Evolutionary conservation across 2,888 invertebrate species (phyloP).

Genomic region (Seladonia tumulorum): DNA sequence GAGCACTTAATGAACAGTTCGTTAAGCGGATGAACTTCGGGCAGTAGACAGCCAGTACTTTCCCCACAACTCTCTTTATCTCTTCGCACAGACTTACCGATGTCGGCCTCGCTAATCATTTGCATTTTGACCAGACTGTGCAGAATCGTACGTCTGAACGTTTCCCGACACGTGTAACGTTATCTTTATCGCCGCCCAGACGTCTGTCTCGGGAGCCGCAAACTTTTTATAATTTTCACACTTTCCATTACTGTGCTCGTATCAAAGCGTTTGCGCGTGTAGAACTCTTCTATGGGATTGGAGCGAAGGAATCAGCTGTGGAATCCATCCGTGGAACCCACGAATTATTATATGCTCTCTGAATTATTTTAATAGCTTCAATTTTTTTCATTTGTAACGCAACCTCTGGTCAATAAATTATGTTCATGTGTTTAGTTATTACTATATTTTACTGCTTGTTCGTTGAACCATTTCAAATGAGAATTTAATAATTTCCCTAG

Average conservation of each 20-base stretch:
- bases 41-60: neutral
- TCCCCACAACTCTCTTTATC: neutral
- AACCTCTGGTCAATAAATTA: too few relatives aligned
- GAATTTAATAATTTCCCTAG: too few relatives aligned
- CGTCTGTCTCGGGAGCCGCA: neutral
- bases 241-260: neutral
- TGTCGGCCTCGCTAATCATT: neutral
- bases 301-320: neutral
- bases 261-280: neutral
- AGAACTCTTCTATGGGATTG: neutral
- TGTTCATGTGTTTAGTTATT: too few relatives aligned
- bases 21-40: neutral
- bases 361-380: too few relatives aligned
- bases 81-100: neutral
- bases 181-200: neutral
- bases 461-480: too few relatives aligned
- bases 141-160: neutral
- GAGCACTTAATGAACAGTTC: neutral
- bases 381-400: too few relatives aligned
- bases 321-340: too few relatives aligned
- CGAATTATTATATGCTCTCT: too few relatives aligned
- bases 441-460: too few relatives aligned
- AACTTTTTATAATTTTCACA: neutral
- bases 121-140: neutral
- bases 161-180: slow-evolving; percentile 1